Evolutionary conservation across 2,797 vertebrate genomes (phyloP), one percentile per base, ranked within the genome.

Genomic region (Tenualosa ilisha): DNA sequence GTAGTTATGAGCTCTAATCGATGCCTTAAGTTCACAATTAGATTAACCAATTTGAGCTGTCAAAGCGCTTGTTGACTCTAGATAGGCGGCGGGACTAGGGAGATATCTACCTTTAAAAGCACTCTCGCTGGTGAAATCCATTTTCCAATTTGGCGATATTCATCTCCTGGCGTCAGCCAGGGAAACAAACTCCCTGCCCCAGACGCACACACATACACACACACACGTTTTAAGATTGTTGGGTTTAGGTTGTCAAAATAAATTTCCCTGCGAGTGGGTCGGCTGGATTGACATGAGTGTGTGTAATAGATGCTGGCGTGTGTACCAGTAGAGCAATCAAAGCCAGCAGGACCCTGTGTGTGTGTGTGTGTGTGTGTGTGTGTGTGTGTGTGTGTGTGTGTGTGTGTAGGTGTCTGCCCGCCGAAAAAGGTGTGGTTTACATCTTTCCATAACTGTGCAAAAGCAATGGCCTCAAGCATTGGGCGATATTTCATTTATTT

Each of bases 31-130:
- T 87, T 91, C 92, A 96, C 94, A 96, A 96, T 97, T 96, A 94
- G 96, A 94, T 94, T 95, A 97, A 97, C 95, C 94, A 95, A 96
- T 96, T 97, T 95, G 93, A 92, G 92, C 93, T 97, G 97, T 96
- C 97, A 96, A 90, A 26, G 22, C 96, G 97, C 97, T 97, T 98
- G 94, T 98, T 98, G 96, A 96, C 93, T 92, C 94, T 97, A 97
- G 96, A 97, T 96, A 92, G 95, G 92, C 91, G 93, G 87, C 86
- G 82, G 86, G 92, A 96, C 97, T 97, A 96, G 8, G 72, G 91
- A 94, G 93, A 95, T 94, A 96, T 94, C 94, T 93, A 93, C 91
- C 91, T 93, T 91, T 94, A 95, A 96, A 96, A 95, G 94, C 94
- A 91, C 93, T 79, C 72, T 91, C 90, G 90, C 93, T 89, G 91